These are phyloP conservation scores for Chaenodraco wilsoni DNA, from an alignment of 2,797 vertebrate species.

Conservation along the genomic window DNA sequence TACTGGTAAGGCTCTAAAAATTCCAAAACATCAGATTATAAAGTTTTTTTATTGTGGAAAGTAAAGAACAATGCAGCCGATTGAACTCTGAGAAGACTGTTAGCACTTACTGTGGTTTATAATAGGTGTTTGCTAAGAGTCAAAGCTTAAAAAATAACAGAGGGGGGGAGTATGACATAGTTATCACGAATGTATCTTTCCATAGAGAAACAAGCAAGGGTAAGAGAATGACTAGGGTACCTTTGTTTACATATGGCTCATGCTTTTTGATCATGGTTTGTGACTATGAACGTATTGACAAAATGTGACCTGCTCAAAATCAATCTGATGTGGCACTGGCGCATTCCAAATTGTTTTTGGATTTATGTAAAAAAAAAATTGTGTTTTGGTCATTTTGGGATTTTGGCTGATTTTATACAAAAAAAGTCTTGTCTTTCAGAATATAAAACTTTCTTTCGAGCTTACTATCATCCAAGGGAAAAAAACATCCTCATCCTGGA, in stretches of 20 bases:
- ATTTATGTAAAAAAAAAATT: too few relatives aligned
- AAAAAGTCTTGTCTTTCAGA: too few relatives aligned
- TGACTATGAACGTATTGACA: constrained; percentile 9
- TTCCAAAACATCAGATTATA: neutral
- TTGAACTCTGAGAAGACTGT: neutral
- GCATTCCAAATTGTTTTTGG: too few relatives aligned
- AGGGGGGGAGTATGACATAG: neutral
- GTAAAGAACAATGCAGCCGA: neutral
- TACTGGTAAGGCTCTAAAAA: neutral
- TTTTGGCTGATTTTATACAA: too few relatives aligned
- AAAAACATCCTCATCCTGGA: too few relatives aligned
- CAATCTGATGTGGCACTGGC: too few relatives aligned
- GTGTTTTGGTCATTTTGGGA: too few relatives aligned
- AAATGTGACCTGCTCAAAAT: neutral
- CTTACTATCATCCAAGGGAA: too few relatives aligned
- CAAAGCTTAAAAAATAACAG: too few relatives aligned
- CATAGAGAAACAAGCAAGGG: neutral
- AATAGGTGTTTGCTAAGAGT: too few relatives aligned
- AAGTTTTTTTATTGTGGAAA: neutral
- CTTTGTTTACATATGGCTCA: neutral
- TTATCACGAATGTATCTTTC: constrained; percentile 13
- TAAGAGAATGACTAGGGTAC: neutral
- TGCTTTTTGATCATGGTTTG: constrained; percentile 9
- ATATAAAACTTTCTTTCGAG: too few relatives aligned
- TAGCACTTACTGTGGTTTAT: neutral